A percentile compares a stretch with the other conserved stretches of the same genome.
These are phyloP conservation scores for Drosophila suboccidentalis DNA, from an alignment of 2,888 invertebrate species.

Conservation along the genomic window DNA sequence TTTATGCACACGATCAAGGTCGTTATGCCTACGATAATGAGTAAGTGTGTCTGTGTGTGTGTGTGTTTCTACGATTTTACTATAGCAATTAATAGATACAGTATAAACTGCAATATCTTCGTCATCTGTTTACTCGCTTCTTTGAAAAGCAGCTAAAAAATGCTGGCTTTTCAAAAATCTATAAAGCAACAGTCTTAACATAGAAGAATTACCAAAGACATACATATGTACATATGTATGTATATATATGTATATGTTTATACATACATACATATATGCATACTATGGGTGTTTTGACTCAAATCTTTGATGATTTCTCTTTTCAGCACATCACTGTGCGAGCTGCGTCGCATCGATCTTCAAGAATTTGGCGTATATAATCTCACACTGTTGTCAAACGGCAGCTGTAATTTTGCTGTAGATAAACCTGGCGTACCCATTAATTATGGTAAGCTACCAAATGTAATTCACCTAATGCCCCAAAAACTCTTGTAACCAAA, in stretches of 20 bases:
- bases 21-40: conserved; percentile 85
- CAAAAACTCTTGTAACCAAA: background rate
- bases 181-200: too few species aligned
- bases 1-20: conserved; percentile 86
- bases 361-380: conserved; percentile 92
- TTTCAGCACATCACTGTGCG: conserved; percentile 87
- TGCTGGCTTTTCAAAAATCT: too few species aligned
- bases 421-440: conserved; percentile 89
- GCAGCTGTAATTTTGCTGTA: conserved; percentile 87
- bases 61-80: conserved; percentile 2
- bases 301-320: conserved; percentile 38
- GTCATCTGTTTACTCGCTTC: conserved; percentile 6
- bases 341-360: conserved; percentile 83
- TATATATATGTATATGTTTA: too few species aligned
- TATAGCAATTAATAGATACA: background rate
- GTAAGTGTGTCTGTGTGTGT: conserved; percentile 71
- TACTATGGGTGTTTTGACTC: background rate
- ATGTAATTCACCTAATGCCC: background rate
- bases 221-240: too few species aligned
- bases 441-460: conserved; percentile 86
- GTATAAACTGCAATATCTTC: background rate
- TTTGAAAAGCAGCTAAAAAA: too few species aligned
- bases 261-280: too few species aligned
- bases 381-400: conserved; percentile 86
- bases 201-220: too few species aligned